Evolutionary conservation across 1,140 invertebrate genomes (phyloP), one percentile per base, ranked within the genome.

Genomic region (Venturia canescens): DNA sequence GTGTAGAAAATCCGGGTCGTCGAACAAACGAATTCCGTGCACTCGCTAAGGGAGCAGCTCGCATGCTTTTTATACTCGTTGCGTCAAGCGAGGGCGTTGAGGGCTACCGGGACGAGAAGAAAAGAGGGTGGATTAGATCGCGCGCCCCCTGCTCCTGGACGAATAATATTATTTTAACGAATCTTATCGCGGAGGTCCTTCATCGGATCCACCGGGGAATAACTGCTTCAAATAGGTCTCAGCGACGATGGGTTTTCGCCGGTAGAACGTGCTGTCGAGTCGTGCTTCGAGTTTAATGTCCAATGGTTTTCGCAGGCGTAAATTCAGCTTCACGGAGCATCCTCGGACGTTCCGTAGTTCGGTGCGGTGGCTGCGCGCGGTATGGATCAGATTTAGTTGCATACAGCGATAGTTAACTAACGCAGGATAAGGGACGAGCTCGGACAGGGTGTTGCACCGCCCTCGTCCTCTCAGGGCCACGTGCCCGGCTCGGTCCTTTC

Each of bases 401-500:
- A 53, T 53, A 53, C 21, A n/a, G 3, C 29, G 72, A 57, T 34
- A 53, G 26, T 60, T 60, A 63, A 57, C 50, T 76, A 76, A 76
- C 34, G 53, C 53, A 13, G 57, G 31, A 63, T 77, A 77, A 77
- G 48, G 75, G 34, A 66, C 57, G 53, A 76, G 38, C 31, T 53
- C 38, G 72, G 72, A 76, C 72, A 76, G 72, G 27, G 60, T 63
- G 21, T 63, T 13, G 15, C 66, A 69, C 66, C 66, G 31, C 66
- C 66, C 66, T 31, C 21, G 27, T 69, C 31, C 27, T 44, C 29
- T 66, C 34, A 44, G 48, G 53, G 60, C 18, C 75, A 60, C 75
- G 75, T 77, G 75, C 75, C 34, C 75, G 31, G 0, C 15, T 44
- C 29, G 29, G 86, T 88, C 85, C 82, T 88, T 85, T 85, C 84